These are phyloP conservation scores for Oscheius sp. DNA, from an alignment of 2,888 invertebrate genomes.

Conservation along the genomic window DNA sequence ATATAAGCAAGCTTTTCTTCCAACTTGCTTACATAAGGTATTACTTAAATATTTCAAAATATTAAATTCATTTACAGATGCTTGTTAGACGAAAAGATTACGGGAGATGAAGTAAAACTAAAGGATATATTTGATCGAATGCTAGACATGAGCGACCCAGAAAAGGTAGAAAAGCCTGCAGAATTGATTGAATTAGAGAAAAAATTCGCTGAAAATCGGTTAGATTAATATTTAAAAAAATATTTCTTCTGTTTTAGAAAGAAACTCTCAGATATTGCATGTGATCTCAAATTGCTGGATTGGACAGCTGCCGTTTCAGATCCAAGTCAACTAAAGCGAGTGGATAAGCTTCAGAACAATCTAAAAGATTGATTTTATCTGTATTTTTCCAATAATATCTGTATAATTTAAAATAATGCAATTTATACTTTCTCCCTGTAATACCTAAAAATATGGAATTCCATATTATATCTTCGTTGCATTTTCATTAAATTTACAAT, in stretches of 20 bases:
- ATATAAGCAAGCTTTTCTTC: conserved; percentile 40
- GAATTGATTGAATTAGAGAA: neutral
- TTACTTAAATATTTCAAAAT: neutral
- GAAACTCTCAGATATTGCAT: conserved; percentile 36
- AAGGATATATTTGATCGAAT: conserved; percentile 4
- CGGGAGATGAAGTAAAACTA: conserved; percentile 4
- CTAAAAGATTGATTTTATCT: neutral
- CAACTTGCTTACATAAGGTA: conserved; percentile 50
- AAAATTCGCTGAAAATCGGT: conserved; percentile 21
- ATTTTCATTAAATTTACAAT: neutral
- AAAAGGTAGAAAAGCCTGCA: neutral
- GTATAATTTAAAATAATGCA: conserved; percentile 3
- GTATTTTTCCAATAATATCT: neutral
- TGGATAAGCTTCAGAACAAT: conserved; percentile 35
- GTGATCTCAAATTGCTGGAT: conserved; percentile 50
- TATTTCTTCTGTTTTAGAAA: conserved; percentile 27
- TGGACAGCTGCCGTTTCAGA: conserved; percentile 49
- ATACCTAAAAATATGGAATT: neutral
- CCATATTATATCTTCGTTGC: neutral
- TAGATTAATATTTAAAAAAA: neutral
- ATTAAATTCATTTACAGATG: conserved; percentile 21
- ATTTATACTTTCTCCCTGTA: neutral
- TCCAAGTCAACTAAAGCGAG: conserved; percentile 45
- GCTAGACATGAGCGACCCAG: conserved; percentile 8
- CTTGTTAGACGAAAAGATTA: conserved; percentile 32